phyloP scores from a whole-genome alignment of 2,888 invertebrate genomes.

The Epinotia ramella region DNA sequence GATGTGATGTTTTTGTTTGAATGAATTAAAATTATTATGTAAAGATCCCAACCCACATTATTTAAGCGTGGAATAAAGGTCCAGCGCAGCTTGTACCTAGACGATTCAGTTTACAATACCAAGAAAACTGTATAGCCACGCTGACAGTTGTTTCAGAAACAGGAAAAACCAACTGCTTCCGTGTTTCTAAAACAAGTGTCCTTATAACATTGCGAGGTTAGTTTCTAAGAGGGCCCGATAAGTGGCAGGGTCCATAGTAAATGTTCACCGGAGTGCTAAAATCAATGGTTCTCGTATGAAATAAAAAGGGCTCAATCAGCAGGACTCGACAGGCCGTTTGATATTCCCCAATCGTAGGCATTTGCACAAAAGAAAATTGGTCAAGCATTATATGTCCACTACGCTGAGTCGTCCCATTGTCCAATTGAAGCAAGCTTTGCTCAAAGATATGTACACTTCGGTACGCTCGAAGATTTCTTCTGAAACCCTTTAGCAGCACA shows the following conservation, averaged over 20 bases:
- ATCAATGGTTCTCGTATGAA: constrained; percentile 73
- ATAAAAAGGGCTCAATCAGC: constrained; percentile 74
- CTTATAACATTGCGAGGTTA: constrained; percentile 19
- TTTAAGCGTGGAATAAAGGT: no score
- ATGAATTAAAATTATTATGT: no score
- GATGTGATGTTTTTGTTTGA: no score
- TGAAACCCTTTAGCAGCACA: constrained; percentile 59
- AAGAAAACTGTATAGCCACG: not conserved
- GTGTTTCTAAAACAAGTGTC: constrained; percentile 1
- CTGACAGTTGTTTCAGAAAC: not conserved
- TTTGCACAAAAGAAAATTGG: constrained; percentile 83
- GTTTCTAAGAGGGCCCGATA: constrained; percentile 32
- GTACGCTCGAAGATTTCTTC: constrained; percentile 64
- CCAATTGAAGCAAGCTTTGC: constrained; percentile 75
- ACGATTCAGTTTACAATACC: no score
- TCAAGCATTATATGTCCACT: constrained; percentile 83
- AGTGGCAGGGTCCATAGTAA: constrained; percentile 45
- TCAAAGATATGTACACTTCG: constrained; percentile 74
- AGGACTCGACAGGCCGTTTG: constrained; percentile 71
- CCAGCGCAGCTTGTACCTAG: no score
- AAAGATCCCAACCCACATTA: no score
- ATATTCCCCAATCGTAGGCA: constrained; percentile 79
- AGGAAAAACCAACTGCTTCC: constrained; percentile 7
- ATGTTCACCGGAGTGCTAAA: constrained; percentile 73
- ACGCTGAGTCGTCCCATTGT: constrained; percentile 78